Evolutionary conservation across 2,797 vertebrate species (phyloP), one percentile per base, ranked within the genome.

Genomic region (Harpagifer antarcticus): DNA sequence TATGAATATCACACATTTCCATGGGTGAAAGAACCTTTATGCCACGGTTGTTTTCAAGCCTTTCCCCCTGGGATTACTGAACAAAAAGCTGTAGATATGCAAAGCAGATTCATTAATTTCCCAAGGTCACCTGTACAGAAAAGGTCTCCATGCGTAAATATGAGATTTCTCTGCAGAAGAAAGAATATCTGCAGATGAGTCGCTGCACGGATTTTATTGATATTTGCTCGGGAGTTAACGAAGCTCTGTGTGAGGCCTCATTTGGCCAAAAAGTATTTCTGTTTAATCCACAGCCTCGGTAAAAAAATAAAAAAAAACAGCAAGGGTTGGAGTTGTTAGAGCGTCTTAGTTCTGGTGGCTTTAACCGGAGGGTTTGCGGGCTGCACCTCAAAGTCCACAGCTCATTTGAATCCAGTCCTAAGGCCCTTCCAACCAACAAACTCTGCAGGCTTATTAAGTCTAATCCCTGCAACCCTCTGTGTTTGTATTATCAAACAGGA

Each of bases 311-410:
- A 78, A 40, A 16, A 47, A 6, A 82, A 62, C 5, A 12, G 33
- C 72, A 15, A 67, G 49, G 40, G 80, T 53, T 40, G 63, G 74
- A 88, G 82, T 86, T 86, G 82, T 91, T 89, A 86, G 86, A 86
- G 86, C 81, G 67, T 88, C 88, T 92, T 91, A 90, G 89, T 92
- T 91, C 90, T 86, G 90, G 77, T 82, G 86, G 87, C 87, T 91
- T 89, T 86, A 89, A 89, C 87, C 15, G 9, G 37, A 72, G 70
- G 72, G 65, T 15, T 62, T 42, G 56, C n/a, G 10, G 13, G 10
- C 71, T 59, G 84, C 75, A 62, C 75, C 85, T 83, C 58, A 59
- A 68, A 82, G 84, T 88, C 82, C 81, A 77, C 81, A 72, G 72
- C 77, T 89, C 76, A 82, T 86, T 82, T 86, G 76, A 85, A 82